Conservation (phyloP, 2,113 vertebrate genomes). For the Tautogolabrus adspersus region DNA sequence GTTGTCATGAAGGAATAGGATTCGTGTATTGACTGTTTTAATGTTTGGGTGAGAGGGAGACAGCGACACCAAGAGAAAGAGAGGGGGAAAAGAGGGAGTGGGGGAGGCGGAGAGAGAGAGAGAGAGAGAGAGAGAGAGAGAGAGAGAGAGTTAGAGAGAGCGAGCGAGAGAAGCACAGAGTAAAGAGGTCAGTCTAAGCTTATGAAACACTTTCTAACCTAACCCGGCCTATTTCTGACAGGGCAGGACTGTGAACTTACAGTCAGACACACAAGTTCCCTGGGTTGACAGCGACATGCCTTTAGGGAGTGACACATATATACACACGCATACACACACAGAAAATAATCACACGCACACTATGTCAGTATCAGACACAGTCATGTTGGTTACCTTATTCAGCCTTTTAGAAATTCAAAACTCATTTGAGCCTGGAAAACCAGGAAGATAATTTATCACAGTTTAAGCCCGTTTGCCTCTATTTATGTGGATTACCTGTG, state of each 20-base stretch:
- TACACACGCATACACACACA: constrained; percentile 11
- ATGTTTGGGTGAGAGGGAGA: constrained; percentile 47
- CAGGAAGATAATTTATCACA: neutral
- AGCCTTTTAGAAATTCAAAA: neutral
- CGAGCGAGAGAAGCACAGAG: constrained; percentile 49
- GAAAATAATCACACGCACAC: constrained; percentile 19
- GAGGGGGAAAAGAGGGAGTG: constrained; percentile 2
- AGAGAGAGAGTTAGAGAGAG: no score
- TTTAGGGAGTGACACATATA: constrained; percentile 51
- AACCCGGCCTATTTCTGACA: constrained; percentile 83
- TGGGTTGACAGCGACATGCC: constrained; percentile 57
- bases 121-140: constrained; percentile 18
- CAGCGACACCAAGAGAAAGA: constrained; percentile 39
- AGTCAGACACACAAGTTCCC: constrained; percentile 67
- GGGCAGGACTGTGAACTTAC: constrained; percentile 67
- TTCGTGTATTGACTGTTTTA: constrained; percentile 42
- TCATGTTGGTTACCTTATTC: constrained; percentile 20
- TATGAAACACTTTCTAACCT: constrained; percentile 83
- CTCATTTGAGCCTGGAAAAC: neutral
- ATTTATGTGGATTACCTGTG: neutral
- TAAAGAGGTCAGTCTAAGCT: constrained; percentile 82
- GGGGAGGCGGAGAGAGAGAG: constrained; percentile 19
- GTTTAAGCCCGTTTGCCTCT: neutral
- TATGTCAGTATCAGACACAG: neutral
- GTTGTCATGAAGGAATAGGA: constrained; percentile 18